These are phyloP conservation scores for Grantiella picta DNA, from an alignment of 2,113 vertebrate species.

Conservation along the genomic window DNA sequence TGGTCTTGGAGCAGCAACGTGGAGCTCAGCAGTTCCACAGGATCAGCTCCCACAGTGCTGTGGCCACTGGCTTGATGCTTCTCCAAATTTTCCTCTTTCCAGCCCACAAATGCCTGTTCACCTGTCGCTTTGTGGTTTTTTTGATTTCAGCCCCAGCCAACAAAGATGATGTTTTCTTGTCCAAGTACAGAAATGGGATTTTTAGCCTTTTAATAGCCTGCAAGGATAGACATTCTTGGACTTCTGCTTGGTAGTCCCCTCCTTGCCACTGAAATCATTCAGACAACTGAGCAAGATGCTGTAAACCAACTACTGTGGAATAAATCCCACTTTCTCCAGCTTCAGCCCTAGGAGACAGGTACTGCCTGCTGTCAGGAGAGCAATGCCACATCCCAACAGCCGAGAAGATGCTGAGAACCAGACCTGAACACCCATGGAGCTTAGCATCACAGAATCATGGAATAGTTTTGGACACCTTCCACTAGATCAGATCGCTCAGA, in stretches of 20 bases:
- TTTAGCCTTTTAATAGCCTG: background rate
- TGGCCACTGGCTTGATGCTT: background rate
- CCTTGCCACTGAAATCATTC: background rate
- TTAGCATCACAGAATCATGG: background rate
- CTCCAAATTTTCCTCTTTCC: background rate
- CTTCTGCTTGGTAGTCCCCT: background rate
- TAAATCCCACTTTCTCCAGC: background rate
- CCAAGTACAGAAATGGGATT: background rate
- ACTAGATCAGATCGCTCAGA: background rate
- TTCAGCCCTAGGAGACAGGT: background rate
- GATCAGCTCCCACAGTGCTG: accelerated
- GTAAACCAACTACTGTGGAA: background rate
- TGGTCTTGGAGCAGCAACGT: accelerated
- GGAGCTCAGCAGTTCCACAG: background rate
- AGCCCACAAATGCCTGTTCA: background rate
- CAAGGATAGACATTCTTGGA: background rate
- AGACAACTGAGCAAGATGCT: background rate
- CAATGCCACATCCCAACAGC: background rate
- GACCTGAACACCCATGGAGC: background rate
- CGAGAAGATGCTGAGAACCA: background rate
- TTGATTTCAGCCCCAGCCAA: background rate
- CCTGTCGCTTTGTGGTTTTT: background rate
- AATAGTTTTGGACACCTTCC: background rate
- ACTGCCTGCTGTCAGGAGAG: background rate
- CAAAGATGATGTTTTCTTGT: background rate